Base-by-base conservation (phyloP, 2,888 invertebrate species). In the Xestia xanthographa region DNA sequence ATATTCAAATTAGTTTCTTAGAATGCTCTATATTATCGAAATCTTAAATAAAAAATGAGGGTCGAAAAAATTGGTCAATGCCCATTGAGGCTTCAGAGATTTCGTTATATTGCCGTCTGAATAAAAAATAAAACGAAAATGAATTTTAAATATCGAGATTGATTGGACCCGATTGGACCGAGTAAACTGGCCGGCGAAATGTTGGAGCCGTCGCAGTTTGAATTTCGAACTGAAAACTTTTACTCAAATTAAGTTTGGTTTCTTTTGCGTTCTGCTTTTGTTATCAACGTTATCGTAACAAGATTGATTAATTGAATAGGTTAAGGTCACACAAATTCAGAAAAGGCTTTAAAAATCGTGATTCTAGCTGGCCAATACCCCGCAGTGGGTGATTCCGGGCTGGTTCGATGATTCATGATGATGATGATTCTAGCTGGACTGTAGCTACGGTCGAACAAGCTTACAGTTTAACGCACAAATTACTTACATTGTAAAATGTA, bases 161-260 rank as follows among this genome's bases (percentile, higher is more conserved):
- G 66, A 83, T 82, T 87, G 65, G 66, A n/a, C n/a, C n/a, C n/a
- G n/a, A n/a, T n/a, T n/a, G n/a, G n/a, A 76, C 62, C 71, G 75
- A 68, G 58, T 50, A 66, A 26, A 67, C 68, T 86, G 72, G 71
- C 66, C 43, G 60, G 65, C 26, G 34, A 67, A 73, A 63, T 68
- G 56, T 58, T 76, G 8, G 41, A 38, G 48, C 60, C 45, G 38
- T 45, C 77, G 53, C 43, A 72, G 60, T 85, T 82, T 82, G 48
- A 72, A 85, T 67, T 82, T 43, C 66, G 69, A 85, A 66, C 53
- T 60, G 45, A 63, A 80, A 84, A 72, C 45, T 71, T 69, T 77
- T 60, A 43, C 56, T 66, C 45, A 29, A 67, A 80, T 71, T 72
- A 38, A 29, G 45, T 53, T 65, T 66, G 56, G 58, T 50, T 60